These are phyloP conservation scores for Anableps anableps DNA, from an alignment of 2,797 vertebrate genomes.

Conservation along the genomic window DNA sequence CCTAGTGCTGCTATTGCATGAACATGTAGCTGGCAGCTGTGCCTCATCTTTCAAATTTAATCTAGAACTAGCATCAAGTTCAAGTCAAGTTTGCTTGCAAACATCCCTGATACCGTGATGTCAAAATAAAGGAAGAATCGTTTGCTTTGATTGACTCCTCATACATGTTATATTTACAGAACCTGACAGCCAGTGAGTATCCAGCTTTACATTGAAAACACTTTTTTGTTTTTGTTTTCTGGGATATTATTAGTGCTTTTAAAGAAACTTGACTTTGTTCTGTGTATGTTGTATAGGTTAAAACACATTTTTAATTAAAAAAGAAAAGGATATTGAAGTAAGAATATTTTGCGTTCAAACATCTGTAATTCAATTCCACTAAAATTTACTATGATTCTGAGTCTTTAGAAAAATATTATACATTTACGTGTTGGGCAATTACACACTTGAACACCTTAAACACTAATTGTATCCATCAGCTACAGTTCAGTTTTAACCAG, in stretches of 20 bases:
- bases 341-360: neutral
- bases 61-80: neutral
- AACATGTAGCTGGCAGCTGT: no score
- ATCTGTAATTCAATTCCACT: neutral
- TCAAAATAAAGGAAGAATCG: neutral
- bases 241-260: no score
- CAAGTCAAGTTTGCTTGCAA: neutral
- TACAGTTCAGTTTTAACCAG: constrained; percentile 37
- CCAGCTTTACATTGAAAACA: no score
- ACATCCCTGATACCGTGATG: neutral
- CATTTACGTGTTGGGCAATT: neutral
- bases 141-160: neutral
- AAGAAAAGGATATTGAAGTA: neutral
- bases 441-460: constrained; percentile 17
- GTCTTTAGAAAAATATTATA: neutral
- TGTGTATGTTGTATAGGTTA: neutral
- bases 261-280: no score
- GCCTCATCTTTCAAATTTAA: neutral
- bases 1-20: neutral
- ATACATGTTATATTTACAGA: neutral
- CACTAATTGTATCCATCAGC: constrained; percentile 25
- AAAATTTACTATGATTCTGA: neutral
- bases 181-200: neutral
- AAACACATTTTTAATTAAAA: neutral
- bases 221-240: no score